Evolutionary conservation across 2,113 vertebrate genomes (phyloP), one percentile per base, ranked within the genome.

Genomic region (Porphyrio hochstetteri): DNA sequence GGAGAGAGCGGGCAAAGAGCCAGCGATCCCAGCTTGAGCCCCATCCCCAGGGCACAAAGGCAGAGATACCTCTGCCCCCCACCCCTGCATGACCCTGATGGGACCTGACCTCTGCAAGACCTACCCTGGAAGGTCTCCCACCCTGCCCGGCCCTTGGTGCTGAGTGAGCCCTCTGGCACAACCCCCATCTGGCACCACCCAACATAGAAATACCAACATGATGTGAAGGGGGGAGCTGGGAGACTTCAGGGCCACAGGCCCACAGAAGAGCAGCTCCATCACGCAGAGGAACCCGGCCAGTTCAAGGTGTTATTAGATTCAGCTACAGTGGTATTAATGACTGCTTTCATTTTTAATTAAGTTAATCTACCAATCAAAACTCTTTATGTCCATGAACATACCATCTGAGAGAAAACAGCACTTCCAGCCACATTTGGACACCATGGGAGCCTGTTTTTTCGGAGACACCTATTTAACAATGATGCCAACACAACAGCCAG

Each of bases 71-170:
- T 16, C 13, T 68, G 31, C 61, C 21, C 57, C 50, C 16, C 50
- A 29, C 5, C 23, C 53, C 19, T 0, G 1, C 4, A 23, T 20
- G 33, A 59, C 20, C 35, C 50, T 38, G 17, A 38, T 59, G 63
- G 50, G 56, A 31, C 63, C 33, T 0, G 0, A 44, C 0, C 0
- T 20, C 65, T 48, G 27, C n/a, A 12, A 67, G 53, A 40, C 12
- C 19, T 72, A 27, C 14, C 14, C 7, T 38, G 61, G 48, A 36
- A 0, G 0, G 13, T 63, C 31, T 56, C n/a, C n/a, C 20, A 44
- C 4, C 4, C 35, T 36, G 20, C 5, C 1, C 2, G 13, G 33
- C 25, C 25, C 31, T 8, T 11, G 64, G 59, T 4, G 23, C 35
- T 36, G 48, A 67, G 40, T 2, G 2, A 75, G 46, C 7, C 20